Conservation (phyloP, 2,888 invertebrate genomes). For the Pyrocoelia pectoralis region DNA sequence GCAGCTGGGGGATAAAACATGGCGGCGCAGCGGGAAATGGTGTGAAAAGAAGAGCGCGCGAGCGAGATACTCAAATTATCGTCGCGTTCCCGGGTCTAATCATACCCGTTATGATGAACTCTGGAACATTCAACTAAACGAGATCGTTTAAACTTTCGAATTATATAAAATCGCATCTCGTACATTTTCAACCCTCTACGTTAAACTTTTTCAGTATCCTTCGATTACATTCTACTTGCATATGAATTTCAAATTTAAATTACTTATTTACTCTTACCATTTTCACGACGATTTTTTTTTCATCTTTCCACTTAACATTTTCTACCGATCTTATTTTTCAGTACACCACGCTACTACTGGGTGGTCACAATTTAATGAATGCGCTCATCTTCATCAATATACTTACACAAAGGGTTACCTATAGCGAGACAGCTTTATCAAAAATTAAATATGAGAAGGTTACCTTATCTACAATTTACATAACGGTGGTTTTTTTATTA, state of each 20-base stretch:
- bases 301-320: too few species aligned
- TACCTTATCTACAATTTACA: too few species aligned
- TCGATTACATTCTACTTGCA: not conserved
- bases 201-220: conserved; percentile 1
- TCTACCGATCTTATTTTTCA: too few species aligned
- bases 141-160: conserved; percentile 51
- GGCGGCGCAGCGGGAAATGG: conserved; percentile 56
- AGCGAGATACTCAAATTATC: conserved; percentile 52
- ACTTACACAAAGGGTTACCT: too few species aligned
- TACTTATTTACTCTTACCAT: not conserved
- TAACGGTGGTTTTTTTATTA: too few species aligned
- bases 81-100: conserved; percentile 49
- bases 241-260: not conserved
- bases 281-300: too few species aligned
- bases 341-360: too few species aligned
- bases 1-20: conserved; percentile 58
- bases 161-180: conserved; percentile 33
- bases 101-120: conserved; percentile 54
- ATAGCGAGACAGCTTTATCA: too few species aligned
- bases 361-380: too few species aligned
- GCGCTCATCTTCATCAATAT: too few species aligned
- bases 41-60: conserved; percentile 58
- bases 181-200: conserved; percentile 14
- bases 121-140: conserved; percentile 48
- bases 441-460: too few species aligned